A percentile compares a stretch with the other conserved stretches of the same genome.
Evolutionary conservation across 2,797 vertebrate genomes (phyloP).

Genomic region (Todus mexicanus): DNA sequence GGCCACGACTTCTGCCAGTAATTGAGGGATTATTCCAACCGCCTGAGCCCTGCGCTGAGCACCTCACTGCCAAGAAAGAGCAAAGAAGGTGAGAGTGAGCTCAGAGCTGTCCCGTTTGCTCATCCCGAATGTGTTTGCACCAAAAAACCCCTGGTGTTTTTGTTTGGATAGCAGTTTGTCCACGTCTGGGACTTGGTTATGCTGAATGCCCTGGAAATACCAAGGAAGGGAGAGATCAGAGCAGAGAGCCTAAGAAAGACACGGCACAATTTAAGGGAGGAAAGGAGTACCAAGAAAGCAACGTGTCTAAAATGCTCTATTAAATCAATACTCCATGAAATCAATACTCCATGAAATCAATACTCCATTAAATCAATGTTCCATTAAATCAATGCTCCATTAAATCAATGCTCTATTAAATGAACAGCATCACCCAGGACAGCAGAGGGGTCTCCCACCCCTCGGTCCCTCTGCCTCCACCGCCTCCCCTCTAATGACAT

Average conservation of each 20-base stretch:
- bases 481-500: background rate
- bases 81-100: background rate
- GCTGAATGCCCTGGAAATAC: background rate
- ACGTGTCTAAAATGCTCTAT: background rate
- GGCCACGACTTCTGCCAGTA: background rate
- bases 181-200: background rate
- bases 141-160: accelerated
- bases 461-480: too few species aligned
- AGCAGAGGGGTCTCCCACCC: background rate
- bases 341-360: background rate
- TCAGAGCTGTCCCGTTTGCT: background rate
- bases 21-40: background rate
- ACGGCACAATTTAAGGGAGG: background rate
- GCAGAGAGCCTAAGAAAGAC: background rate
- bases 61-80: background rate
- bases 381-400: accelerated
- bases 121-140: background rate
- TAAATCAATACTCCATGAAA: background rate
- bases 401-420: background rate
- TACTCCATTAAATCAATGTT: accelerated
- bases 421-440: background rate
- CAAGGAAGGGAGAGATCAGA: background rate
- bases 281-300: background rate
- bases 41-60: background rate
- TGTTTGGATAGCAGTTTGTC: background rate